These are phyloP conservation scores for Druon quercuslanigerum DNA, from an alignment of 1,140 invertebrate species.

Conservation along the genomic window DNA sequence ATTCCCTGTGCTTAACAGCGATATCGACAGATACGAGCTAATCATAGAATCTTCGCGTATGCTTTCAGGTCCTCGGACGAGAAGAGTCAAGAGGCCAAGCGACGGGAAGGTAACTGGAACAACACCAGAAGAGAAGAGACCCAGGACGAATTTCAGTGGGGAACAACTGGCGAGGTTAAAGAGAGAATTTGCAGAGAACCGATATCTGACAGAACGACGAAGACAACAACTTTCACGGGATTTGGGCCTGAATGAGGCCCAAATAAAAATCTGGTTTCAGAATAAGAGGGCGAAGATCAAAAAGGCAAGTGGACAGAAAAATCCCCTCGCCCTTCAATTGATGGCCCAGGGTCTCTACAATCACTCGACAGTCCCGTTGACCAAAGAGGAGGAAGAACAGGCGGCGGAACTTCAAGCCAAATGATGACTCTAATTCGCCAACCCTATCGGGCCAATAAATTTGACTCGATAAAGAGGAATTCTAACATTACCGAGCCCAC, in stretches of 20 bases:
- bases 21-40: conserved; percentile 63
- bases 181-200: conserved; percentile 95
- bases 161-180: conserved; percentile 95
- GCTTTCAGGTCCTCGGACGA: conserved; percentile 66
- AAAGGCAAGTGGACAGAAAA: conserved; percentile 92
- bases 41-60: conserved; percentile 42
- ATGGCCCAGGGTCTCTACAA: conserved; percentile 97
- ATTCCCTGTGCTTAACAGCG: conserved; percentile 4
- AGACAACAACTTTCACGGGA: conserved; percentile 94
- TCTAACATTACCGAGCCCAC: conserved; percentile 5
- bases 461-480: conserved; percentile 31
- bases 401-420: conserved; percentile 73
- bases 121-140: conserved; percentile 91
- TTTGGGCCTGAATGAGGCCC: conserved; percentile 95
- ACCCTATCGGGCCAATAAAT: conserved; percentile 34
- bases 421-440: conserved; percentile 56
- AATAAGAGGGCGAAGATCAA: conserved; percentile 99
- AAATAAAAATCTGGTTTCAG: conserved; percentile 99
- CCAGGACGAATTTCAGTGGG: conserved; percentile 96
- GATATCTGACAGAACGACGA: conserved; percentile 95
- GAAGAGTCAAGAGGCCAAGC: conserved; percentile 63
- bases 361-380: conserved; percentile 89
- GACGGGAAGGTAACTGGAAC: conserved; percentile 42
- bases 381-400: conserved; percentile 88
- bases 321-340: conserved; percentile 92